phyloP scores from a whole-genome alignment of 30 jellyfish, hydroid and myxozoan species.

The Cassiopea andromeda region DNA sequence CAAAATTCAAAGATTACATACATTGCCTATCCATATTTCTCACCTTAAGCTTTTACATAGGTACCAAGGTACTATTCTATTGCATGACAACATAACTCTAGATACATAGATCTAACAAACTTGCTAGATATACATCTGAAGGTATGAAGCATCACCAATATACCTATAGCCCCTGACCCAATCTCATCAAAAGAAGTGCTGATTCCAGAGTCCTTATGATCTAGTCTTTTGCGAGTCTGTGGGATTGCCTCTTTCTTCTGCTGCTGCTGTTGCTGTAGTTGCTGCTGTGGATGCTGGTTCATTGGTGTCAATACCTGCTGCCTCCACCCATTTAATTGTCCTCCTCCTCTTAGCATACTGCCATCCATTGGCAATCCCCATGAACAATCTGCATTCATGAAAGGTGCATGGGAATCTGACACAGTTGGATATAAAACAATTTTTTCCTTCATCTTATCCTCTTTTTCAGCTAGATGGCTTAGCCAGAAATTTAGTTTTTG shows the following conservation, averaged over 20 bases:
- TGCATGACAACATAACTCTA: no score
- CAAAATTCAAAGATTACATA: no score
- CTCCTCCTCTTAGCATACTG: neutral
- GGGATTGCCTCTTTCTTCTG: conserved; percentile 24
- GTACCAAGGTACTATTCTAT: no score
- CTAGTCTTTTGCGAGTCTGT: conserved; percentile 54
- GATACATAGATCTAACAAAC: no score
- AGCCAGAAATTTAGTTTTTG: conserved; percentile 89
- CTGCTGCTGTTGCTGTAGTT: conserved; percentile 35
- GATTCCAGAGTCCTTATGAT: conserved; percentile 98
- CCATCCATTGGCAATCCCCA: conserved; percentile 52
- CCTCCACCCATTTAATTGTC: conserved; percentile 92
- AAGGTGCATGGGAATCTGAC: conserved; percentile 81
- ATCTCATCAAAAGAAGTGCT: conserved; percentile 89
- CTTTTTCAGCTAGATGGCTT: conserved; percentile 85
- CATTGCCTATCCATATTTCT: no score
- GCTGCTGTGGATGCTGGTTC: conserved; percentile 1
- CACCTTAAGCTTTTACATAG: no score
- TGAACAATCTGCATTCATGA: conserved; percentile 36
- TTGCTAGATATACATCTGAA: neutral
- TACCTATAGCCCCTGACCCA: conserved; percentile 62
- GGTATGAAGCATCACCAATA: neutral
- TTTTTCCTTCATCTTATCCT: conserved; percentile 70
- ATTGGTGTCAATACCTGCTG: conserved; percentile 25
- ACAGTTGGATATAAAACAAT: conserved; percentile 52